phyloP scores from a whole-genome alignment of 1,140 invertebrate species.

The Pogonognathellus flavescens region DNA sequence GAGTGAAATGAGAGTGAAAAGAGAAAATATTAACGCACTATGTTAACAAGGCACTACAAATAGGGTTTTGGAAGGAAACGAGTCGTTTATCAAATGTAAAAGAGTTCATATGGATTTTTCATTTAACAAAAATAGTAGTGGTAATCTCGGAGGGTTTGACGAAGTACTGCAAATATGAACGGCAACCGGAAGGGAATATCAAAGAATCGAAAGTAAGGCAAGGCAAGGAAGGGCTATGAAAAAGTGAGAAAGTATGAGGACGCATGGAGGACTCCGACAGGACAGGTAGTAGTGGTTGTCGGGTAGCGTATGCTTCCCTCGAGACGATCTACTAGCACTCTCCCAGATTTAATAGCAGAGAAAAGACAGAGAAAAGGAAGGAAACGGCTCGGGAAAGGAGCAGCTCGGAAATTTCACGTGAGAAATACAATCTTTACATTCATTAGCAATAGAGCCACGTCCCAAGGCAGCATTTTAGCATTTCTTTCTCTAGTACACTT shows the following conservation, averaged over 20 bases:
- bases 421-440: constrained; percentile 53
- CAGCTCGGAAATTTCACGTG: constrained; percentile 32
- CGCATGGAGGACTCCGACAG: too few relatives aligned
- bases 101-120: background rate
- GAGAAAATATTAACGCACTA: background rate
- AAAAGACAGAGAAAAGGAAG: constrained; percentile 6
- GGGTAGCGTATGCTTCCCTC: background rate
- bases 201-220: background rate
- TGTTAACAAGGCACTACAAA: background rate
- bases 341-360: background rate
- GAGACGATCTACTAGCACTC: constrained; percentile 5
- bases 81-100: background rate
- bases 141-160: background rate
- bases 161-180: background rate
- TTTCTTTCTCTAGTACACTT: constrained; percentile 51
- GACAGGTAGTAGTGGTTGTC: too few relatives aligned
- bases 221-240: background rate
- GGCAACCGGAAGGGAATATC: too few relatives aligned
- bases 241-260: too few relatives aligned
- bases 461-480: constrained; percentile 57
- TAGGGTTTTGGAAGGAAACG: too few relatives aligned
- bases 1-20: background rate
- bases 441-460: constrained; percentile 61
- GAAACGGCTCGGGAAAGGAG: background rate
- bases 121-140: background rate